phyloP scores from a whole-genome alignment of 2,113 vertebrate genomes.

The Pristiophorus japonicus region DNA sequence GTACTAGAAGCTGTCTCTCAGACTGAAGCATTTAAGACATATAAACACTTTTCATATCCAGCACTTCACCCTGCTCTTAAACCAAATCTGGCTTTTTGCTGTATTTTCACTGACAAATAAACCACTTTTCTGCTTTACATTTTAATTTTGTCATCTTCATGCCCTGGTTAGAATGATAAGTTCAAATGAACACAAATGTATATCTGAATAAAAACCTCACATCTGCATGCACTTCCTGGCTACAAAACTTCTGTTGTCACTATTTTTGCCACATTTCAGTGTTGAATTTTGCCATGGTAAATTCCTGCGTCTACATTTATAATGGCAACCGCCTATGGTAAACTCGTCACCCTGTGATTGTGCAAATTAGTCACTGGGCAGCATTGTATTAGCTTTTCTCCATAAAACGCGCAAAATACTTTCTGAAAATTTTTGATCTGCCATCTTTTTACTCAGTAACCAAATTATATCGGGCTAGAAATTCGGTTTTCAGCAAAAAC shows the following conservation, averaged over 20 bases:
- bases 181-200: background rate
- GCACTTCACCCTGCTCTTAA: background rate
- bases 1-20: background rate
- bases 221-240: background rate
- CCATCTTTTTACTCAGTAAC: background rate
- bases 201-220: background rate
- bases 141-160: background rate
- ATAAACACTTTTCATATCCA: background rate
- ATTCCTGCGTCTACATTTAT: background rate
- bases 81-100: background rate
- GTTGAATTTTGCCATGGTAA: background rate
- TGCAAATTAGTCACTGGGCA: background rate
- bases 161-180: background rate
- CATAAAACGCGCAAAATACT: background rate
- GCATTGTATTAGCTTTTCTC: background rate
- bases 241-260: background rate
- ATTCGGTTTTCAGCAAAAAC: no score
- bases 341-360: background rate
- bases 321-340: background rate
- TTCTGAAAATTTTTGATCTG: background rate
- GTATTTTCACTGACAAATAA: background rate
- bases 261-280: background rate
- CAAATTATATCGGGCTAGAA: no score
- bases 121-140: background rate
- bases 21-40: background rate